Base-by-base conservation (phyloP, 2,888 invertebrate genomes). In the Lithophane leautieri region DNA sequence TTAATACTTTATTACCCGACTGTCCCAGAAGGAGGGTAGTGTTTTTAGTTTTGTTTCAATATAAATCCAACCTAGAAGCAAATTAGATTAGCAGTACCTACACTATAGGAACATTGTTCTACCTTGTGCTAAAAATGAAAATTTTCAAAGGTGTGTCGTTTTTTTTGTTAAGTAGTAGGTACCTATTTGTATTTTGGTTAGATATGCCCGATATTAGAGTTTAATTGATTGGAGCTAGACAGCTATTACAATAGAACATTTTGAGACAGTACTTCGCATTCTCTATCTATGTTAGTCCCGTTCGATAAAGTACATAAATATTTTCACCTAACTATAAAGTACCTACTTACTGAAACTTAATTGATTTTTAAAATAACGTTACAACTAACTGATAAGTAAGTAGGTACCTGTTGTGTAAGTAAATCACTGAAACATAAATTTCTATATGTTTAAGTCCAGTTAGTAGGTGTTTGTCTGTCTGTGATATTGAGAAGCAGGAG, bases 401-500 rank as follows among this genome's bases (percentile, higher is more conserved):
- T 47, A 16, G 1, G 25, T 34, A 34, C 34, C 34, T 34, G 25
- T 19, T 14, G 34, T 61, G 28, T 61, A 54, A 77, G 28, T 61
- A 54, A 77, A 69, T 73, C 25, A 72, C 47, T 77, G 28, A 62
- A 56, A 77, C n/a, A 54, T 52, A 61, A n/a, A 9, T 52, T 34
- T 52, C 3, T 25, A 7, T 40, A 61, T n/a, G 28, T 50, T 77
- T 77, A 16, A 77, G 22, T 63, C 16, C 9, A 56, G 50, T 52
- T 56, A 56, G 40, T 25, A 61, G 44, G 50, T 22, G 58, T 78
- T 78, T 63, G 62, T 70, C 56, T 63, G 78, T 77, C 78, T 78
- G 78, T 78, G 77, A 78, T 78, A 92, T 88, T 88, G 78, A 82
- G 81, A 87, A 83, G 78, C 87, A 87, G 86, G 82, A 89, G n/a